These are phyloP conservation scores for Epinephelus coioides DNA, from an alignment of 2,797 vertebrate genomes.

Conservation along the genomic window DNA sequence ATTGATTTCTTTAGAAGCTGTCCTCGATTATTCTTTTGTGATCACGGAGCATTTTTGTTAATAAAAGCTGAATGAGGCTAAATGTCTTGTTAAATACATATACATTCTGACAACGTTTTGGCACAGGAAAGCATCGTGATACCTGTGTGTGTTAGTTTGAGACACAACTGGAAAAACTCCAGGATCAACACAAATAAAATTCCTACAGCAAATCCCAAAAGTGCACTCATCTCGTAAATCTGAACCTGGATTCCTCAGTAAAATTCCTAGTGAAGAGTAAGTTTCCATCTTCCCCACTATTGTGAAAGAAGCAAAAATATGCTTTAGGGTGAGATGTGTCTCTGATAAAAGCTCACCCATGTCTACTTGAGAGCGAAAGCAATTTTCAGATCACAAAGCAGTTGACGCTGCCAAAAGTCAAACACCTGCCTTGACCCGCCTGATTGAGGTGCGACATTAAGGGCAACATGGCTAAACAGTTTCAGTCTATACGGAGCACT, in stretches of 20 bases:
- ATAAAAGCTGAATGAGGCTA: not conserved
- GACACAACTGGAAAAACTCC: not conserved
- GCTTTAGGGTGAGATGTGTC: constrained; percentile 16
- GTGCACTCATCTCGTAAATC: not conserved
- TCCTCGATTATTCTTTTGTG: not conserved
- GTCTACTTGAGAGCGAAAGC: constrained; percentile 22
- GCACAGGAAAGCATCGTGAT: not conserved
- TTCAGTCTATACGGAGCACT: not conserved
- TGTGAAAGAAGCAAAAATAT: not conserved
- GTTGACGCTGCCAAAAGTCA: constrained; percentile 14
- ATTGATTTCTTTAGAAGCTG: constrained; percentile 5
- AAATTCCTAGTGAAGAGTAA: not conserved
- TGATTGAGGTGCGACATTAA: constrained; percentile 39
- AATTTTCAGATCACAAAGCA: constrained; percentile 52
- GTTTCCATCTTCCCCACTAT: not conserved
- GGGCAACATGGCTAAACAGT: not conserved
- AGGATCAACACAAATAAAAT: not conserved
- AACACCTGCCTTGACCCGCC: constrained; percentile 8
- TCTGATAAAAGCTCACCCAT: constrained; percentile 20
- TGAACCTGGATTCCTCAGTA: not conserved
- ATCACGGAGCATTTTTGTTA: not conserved
- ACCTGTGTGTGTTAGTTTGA: not conserved
- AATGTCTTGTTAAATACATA: not conserved
- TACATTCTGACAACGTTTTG: not conserved
- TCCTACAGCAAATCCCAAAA: not conserved